Evolutionary conservation across 2,888 invertebrate genomes (phyloP).

Genomic region (Drepana falcataria): DNA sequence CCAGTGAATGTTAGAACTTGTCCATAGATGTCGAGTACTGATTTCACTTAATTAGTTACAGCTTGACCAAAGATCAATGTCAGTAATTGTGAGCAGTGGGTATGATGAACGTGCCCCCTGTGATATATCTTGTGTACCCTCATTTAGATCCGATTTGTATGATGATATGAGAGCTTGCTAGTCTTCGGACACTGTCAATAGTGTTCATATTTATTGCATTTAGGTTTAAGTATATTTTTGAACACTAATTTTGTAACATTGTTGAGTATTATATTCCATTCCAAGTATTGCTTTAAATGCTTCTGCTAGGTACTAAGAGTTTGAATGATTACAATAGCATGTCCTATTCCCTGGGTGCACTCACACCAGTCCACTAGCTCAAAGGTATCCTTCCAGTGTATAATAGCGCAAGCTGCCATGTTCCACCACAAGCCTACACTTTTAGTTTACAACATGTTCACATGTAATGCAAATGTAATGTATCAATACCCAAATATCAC

Average conservation of each 20-base stretch:
- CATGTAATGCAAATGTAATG: background rate
- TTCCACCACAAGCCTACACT: conserved; percentile 7
- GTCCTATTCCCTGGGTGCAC: conserved; percentile 6
- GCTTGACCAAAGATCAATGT: background rate
- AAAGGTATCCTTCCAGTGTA: conserved; percentile 29
- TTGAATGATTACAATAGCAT: background rate
- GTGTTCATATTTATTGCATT: background rate
- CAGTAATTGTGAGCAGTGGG: background rate
- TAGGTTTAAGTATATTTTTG: background rate
- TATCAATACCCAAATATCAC: conserved; percentile 1
- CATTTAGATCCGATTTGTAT: background rate
- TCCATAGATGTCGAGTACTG: too few species aligned
- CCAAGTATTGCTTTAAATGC: conserved; percentile 28
- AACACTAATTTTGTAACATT: conserved; percentile 5
- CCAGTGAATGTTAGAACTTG: too few species aligned
- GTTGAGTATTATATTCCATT: conserved; percentile 18
- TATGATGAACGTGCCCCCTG: background rate
- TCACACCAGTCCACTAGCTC: conserved; percentile 23
- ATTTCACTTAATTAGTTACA: too few species aligned
- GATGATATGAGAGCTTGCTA: background rate
- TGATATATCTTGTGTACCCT: background rate
- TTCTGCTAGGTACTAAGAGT: conserved; percentile 10
- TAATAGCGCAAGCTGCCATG: conserved; percentile 6
- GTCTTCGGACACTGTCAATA: background rate
- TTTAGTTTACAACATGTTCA: background rate